Evolutionary conservation across 2,797 vertebrate species (phyloP).

Genomic region (Lithobates sylvaticus): DNA sequence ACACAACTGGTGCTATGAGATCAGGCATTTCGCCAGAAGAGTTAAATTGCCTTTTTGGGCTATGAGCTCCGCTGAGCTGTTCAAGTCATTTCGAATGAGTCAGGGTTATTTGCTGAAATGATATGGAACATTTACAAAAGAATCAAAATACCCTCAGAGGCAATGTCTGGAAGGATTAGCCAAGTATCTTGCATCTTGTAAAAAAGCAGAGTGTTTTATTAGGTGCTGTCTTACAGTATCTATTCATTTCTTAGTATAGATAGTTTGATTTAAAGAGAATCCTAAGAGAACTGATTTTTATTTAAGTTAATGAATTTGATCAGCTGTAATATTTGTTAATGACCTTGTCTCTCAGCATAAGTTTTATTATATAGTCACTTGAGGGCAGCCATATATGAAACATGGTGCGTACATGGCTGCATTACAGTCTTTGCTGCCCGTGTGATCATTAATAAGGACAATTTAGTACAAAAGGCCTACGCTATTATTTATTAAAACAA

Average conservation of each 20-base stretch:
- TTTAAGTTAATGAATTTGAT: not conserved
- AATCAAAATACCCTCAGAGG: constrained; percentile 32
- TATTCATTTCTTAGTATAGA: not conserved
- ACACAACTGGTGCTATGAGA: constrained; percentile 12
- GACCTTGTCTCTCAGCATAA: not conserved
- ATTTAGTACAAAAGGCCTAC: too few relatives aligned
- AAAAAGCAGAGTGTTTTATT: not conserved
- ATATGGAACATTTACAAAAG: constrained; percentile 42
- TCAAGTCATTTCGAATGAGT: constrained; percentile 26
- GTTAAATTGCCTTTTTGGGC: constrained; percentile 55
- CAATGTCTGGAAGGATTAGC: constrained; percentile 6
- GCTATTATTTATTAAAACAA: too few relatives aligned
- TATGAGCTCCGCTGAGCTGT: constrained; percentile 14
- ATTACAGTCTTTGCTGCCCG: not conserved
- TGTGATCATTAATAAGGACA: not conserved
- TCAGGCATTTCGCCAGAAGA: constrained; percentile 37
- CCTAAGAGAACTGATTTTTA: not conserved
- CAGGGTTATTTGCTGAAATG: constrained; percentile 23
- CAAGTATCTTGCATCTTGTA: not conserved
- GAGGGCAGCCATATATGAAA: too few relatives aligned
- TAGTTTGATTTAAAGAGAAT: not conserved
- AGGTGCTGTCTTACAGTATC: not conserved
- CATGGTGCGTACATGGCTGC: too few relatives aligned
- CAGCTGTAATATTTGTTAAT: not conserved
- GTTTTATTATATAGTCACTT: not conserved